Percentiles rank a stretch among this genome's conserved stretches.
Evolutionary conservation across 2,888 invertebrate species (phyloP).

Genomic region (Vesta saturnalis): DNA sequence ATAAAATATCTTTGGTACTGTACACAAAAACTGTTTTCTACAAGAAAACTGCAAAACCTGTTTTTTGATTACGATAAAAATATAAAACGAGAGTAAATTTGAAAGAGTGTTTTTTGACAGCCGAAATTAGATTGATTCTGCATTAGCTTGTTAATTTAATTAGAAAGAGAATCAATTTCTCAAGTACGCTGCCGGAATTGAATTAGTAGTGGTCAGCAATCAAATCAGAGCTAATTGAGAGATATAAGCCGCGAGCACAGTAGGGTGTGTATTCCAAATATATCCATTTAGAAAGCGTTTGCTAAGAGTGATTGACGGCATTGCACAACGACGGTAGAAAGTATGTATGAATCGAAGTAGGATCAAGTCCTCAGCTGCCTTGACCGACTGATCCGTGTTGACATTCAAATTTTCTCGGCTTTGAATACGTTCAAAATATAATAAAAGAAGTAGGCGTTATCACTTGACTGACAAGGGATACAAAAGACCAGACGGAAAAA

Average conservation of each 20-base stretch:
- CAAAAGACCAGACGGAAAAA: conserved; percentile 48
- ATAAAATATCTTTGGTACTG: no score
- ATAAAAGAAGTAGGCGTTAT: conserved; percentile 48
- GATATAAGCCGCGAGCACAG: conserved; percentile 48
- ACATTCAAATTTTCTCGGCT: conserved; percentile 63
- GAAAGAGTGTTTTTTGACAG: not conserved
- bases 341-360: conserved; percentile 37
- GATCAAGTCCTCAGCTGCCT: conserved; percentile 54
- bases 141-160: conserved; percentile 42
- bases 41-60: no score
- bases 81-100: not conserved
- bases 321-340: conserved; percentile 33
- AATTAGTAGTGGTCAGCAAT: conserved; percentile 50
- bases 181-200: conserved; percentile 43
- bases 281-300: conserved; percentile 31
- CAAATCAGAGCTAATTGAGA: conserved; percentile 54
- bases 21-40: no score
- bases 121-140: not conserved
- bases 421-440: conserved; percentile 58
- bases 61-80: no score
- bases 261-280: conserved; percentile 39
- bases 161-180: conserved; percentile 47
- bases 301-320: conserved; percentile 23
- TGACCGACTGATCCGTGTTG: conserved; percentile 61
- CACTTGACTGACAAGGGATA: conserved; percentile 44